Evolutionary conservation across 2,888 invertebrate genomes (phyloP).

Genomic region (Willowsia nigromaculata): DNA sequence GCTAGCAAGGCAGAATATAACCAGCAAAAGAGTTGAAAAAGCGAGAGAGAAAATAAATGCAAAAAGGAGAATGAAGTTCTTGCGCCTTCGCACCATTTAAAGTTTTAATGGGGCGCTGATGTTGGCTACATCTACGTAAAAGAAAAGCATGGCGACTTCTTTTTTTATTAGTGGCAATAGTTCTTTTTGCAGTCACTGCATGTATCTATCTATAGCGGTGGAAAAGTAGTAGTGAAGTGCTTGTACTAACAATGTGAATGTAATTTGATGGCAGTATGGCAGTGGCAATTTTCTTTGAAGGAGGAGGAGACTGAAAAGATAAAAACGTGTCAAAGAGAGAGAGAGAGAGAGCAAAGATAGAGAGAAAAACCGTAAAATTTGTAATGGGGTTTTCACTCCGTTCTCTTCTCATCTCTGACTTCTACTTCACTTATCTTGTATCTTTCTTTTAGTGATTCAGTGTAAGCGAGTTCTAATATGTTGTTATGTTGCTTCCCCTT

Average conservation of each 20-base stretch:
- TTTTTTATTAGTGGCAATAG: no score
- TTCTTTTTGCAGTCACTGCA: neutral
- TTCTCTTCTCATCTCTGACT: neutral
- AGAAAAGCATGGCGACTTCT: neutral
- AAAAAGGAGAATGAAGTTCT: neutral
- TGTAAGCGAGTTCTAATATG: neutral
- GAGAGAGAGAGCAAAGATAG: constrained; percentile 5
- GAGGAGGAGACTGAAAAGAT: constrained; percentile 3
- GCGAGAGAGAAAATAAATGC: neutral
- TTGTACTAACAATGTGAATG: neutral
- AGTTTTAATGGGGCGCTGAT: constrained; percentile 25
- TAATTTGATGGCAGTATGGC: constrained; percentile 1
- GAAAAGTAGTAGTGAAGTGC: neutral
- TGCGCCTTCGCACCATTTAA: constrained; percentile 32
- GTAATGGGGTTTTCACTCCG: neutral
- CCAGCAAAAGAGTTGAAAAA: no score
- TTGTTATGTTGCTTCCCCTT: neutral
- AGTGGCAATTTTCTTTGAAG: constrained; percentile 18
- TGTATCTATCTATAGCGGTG: neutral
- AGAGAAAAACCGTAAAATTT: constrained; percentile 35
- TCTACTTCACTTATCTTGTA: neutral
- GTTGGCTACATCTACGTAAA: neutral
- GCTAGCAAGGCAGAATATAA: neutral
- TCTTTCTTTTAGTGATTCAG: neutral
- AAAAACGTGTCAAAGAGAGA: constrained; percentile 25